Evolutionary conservation across 2,797 vertebrate species (phyloP), one percentile per base, ranked within the genome.

Genomic region (Gephyroberyx darwinii): DNA sequence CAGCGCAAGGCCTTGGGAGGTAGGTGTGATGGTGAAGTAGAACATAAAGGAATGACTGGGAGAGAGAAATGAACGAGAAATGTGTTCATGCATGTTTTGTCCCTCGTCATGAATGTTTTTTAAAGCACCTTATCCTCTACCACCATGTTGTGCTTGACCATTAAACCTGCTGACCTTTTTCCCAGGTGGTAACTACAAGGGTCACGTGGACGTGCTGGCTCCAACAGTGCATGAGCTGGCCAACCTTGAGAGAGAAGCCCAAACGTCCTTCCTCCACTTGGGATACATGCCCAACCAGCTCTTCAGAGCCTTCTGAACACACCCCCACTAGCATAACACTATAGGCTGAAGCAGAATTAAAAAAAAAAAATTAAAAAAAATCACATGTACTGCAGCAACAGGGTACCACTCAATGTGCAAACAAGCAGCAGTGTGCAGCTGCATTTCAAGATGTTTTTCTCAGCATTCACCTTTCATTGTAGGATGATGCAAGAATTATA

Each of bases 281-380:
- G 95, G 97, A 86, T 99, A 96, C 92, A 91, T 99, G 86, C 96
- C 95, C 75, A 98, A 99, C 93, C 97, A 99, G 92, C 94, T 97
- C 70, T 99, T 99, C 90, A 94, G 93, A 93, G 95, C 95, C 61
- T 99, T 98, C 93, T 99, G 89, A 96, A 78, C 54, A 10, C 60
- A 72, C 17, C 10, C 5, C 58, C 78, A 20, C 7, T 5, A 33
- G 5, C 47, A 65, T 20, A 35, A 56, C 9, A 13, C 68, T 60
- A 2, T 26, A 50, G 53, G 51, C 62, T 61, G 3, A 61, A 5
- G 39, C 1, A 80, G n/a, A 69, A n/a, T n/a, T 26, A 2, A 26
- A 26, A 3, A 59, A 37, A 5, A 45, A 39, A 37, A 20, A 60
- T 31, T 14, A 1, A 0, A 31, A 48, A 12, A 51, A 9, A 47